Evolutionary conservation across 2,797 vertebrate genomes (phyloP), one percentile per base, ranked within the genome.

Genomic region (Sitta carolinensis): DNA sequence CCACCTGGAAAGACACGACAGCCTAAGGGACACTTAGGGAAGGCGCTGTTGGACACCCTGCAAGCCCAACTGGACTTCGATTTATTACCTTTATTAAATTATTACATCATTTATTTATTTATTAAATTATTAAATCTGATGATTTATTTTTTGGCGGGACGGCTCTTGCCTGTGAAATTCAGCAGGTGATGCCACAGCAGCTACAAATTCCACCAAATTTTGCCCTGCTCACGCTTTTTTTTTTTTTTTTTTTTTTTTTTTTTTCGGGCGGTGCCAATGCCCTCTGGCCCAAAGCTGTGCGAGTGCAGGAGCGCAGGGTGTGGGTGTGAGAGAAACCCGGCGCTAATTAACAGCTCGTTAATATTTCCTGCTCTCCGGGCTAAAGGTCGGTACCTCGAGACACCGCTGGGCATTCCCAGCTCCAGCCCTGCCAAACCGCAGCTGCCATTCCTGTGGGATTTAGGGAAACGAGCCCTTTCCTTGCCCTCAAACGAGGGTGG

Each of bases 301-400:
- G 7, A 25, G 66, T 25, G 8, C 64, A 43, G 47, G n/a, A 18
- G 68, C 8, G 8, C 67, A 40, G 67, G 42, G 19, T 3, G 7
- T 25, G 25, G 32, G 16, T 25, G 36, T 22, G 69, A 18, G 34
- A 67, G 62, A 21, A 62, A 5, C 32, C n/a, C 48, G 15, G 63
- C 10, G 77, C 40, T 91, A 83, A 91, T 81, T 84, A 90, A 40
- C 23, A 77, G 42, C 50, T 92, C 73, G 13, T 91, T 91, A 94
- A 76, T n/a, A 47, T 79, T 93, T 91, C 50, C 92, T 68, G 76
- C 70, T 58, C 40, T 52, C 54, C 34, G 7, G 84, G 67, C 40
- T 54, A 6, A 36, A 73, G 75, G 27, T 43, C 18, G 2, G 57
- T 36, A 48, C 30, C 38, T 40, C 5, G 0, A 40, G 42, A 12